phyloP scores from a whole-genome alignment of 2,113 vertebrate genomes.

The Prochilodus magdalenae region DNA sequence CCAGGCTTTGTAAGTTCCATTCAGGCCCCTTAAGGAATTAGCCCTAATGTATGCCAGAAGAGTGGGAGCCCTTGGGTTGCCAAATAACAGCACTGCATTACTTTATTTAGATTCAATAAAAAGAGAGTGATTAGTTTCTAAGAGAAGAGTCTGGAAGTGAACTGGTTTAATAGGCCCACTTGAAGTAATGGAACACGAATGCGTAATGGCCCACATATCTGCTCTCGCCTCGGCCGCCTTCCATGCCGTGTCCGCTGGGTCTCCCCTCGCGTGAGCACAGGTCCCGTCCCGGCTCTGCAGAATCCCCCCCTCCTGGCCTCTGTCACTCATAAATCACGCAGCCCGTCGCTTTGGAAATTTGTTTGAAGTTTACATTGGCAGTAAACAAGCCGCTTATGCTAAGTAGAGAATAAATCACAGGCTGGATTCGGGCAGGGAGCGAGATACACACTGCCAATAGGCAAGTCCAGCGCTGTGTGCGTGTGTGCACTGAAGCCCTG shows the following conservation, averaged over 20 bases:
- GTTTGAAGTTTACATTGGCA: conserved; percentile 58
- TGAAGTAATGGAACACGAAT: conserved; percentile 16
- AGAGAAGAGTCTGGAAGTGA: neutral
- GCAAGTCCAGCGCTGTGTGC: conserved; percentile 7
- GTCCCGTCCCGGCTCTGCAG: conserved; percentile 12
- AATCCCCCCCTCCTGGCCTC: conserved; percentile 15
- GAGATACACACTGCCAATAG: conserved; percentile 29
- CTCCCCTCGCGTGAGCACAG: conserved; percentile 11
- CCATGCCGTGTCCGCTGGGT: neutral
- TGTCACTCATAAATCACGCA: conserved; percentile 50
- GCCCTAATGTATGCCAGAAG: neutral
- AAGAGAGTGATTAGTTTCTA: neutral
- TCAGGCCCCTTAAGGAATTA: neutral
- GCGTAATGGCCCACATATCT: neutral
- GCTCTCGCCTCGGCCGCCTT: conserved; percentile 17
- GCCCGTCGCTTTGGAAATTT: conserved; percentile 45
- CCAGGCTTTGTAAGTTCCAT: neutral
- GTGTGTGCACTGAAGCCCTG: neutral
- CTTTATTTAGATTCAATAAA: neutral
- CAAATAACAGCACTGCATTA: neutral
- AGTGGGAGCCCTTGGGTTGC: neutral
- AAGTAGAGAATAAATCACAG: conserved; percentile 57
- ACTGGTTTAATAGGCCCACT: conserved; percentile 1
- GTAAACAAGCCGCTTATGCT: conserved; percentile 56
- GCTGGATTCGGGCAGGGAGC: conserved; percentile 22